These are phyloP conservation scores for Cephus sareptanus DNA, from an alignment of 2,888 invertebrate genomes.

Conservation along the genomic window DNA sequence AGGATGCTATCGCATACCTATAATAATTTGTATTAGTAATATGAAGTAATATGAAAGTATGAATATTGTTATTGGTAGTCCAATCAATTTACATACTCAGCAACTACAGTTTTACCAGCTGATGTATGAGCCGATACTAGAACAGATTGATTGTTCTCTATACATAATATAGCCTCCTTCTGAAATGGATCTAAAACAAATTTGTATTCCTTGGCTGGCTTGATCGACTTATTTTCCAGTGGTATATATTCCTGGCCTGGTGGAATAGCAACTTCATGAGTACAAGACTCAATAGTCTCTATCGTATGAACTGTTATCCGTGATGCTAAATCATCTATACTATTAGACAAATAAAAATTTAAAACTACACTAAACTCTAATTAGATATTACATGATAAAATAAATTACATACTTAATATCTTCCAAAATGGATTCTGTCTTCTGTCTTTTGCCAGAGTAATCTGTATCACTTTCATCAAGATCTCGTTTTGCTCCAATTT, in stretches of 20 bases:
- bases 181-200: slow-evolving; percentile 98
- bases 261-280: slow-evolving; percentile 96
- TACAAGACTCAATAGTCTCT: slow-evolving; percentile 91
- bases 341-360: slow-evolving; percentile 58
- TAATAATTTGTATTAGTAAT: neutral
- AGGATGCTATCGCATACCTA: slow-evolving; percentile 95
- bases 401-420: slow-evolving; percentile 55
- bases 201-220: slow-evolving; percentile 91
- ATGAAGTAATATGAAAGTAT: neutral
- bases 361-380: slow-evolving; percentile 11
- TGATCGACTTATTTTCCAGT: slow-evolving; percentile 69
- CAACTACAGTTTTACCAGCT: slow-evolving; percentile 99
- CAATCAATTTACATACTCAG: slow-evolving; percentile 79
- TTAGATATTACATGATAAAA: slow-evolving; percentile 10
- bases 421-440: slow-evolving; percentile 49
- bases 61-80: neutral
- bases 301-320: slow-evolving; percentile 89
- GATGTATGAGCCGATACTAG: slow-evolving; percentile 99
- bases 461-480: slow-evolving; percentile 33
- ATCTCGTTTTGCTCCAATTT: slow-evolving; percentile 38
- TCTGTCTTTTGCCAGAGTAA: slow-evolving; percentile 43
- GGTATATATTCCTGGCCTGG: slow-evolving; percentile 84
- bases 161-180: slow-evolving; percentile 94
- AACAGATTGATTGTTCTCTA: slow-evolving; percentile 98
- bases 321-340: slow-evolving; percentile 80